Conservation (phyloP, 2,888 invertebrate genomes). For the Eupithecia exiguata region DNA sequence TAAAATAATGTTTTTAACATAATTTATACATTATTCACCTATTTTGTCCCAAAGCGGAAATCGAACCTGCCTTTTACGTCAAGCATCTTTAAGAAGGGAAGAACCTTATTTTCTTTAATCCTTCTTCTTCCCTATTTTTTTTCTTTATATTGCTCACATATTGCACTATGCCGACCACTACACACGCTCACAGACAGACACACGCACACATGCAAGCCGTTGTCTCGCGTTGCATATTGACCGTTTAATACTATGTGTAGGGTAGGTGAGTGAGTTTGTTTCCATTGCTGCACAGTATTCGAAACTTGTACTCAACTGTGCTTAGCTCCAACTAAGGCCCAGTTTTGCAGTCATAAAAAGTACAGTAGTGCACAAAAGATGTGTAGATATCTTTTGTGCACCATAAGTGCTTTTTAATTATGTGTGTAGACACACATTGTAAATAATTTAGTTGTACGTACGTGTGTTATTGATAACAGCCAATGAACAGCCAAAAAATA, state of each 20-base stretch:
- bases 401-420: too few species aligned
- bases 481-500: too few species aligned
- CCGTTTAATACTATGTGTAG: conserved; percentile 73
- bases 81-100: not conserved
- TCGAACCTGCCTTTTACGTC: not conserved
- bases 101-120: not conserved
- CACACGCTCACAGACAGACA: conserved; percentile 63
- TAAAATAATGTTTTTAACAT: too few species aligned
- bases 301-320: not conserved
- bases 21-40: too few species aligned
- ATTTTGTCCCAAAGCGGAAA: not conserved
- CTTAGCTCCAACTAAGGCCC: not conserved
- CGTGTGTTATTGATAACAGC: too few species aligned
- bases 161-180: conserved; percentile 52
- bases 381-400: too few species aligned
- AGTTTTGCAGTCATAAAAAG: not conserved
- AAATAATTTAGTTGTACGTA: too few species aligned
- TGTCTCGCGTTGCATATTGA: conserved; percentile 70
- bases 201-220: conserved; percentile 54
- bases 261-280: conserved; percentile 52
- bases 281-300: conserved; percentile 46
- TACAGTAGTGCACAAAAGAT: too few species aligned
- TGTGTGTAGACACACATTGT: too few species aligned
- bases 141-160: conserved; percentile 47
- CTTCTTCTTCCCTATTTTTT: too few species aligned